A percentile compares a stretch with the other conserved stretches of the same genome.
These are phyloP conservation scores for Habroteleia sp. DNA, from an alignment of 2,888 invertebrate genomes.

Conservation along the genomic window DNA sequence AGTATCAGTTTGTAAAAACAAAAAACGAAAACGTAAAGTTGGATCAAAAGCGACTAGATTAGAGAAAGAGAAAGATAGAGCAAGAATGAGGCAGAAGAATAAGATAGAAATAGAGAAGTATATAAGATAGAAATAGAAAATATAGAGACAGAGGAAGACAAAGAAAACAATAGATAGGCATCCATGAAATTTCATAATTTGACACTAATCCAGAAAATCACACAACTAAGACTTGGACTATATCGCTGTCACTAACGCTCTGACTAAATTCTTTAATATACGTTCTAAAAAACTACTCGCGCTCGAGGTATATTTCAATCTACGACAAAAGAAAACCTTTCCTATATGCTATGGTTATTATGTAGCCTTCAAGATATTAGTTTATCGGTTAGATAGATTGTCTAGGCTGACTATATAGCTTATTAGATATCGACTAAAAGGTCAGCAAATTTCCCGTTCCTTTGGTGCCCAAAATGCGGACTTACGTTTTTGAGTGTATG, in stretches of 20 bases:
- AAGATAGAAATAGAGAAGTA: conserved; percentile 49
- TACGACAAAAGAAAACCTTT: conserved; percentile 79
- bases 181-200: conserved; percentile 82
- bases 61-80: conserved; percentile 61
- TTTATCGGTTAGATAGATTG: conserved; percentile 77
- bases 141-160: conserved; percentile 20
- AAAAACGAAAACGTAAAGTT: conserved; percentile 57
- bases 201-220: conserved; percentile 80
- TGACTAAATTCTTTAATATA: conserved; percentile 75
- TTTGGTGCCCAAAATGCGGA: conserved; percentile 35
- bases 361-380: conserved; percentile 76
- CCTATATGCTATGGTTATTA: conserved; percentile 78
- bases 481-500: conserved; percentile 21
- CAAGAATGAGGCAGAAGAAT: conserved; percentile 32
- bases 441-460: conserved; percentile 67
- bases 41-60: conserved; percentile 76
- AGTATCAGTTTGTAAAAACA: conserved; percentile 55
- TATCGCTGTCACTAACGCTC: conserved; percentile 77
- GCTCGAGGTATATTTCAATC: conserved; percentile 75
- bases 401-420: conserved; percentile 79
- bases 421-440: conserved; percentile 78
- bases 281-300: conserved; percentile 77
- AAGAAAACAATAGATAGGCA: conserved; percentile 71
- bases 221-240: conserved; percentile 80
- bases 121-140: conserved; percentile 37